Percentiles rank a stretch among this genome's conserved stretches.
Evolutionary conservation across 2,888 invertebrate species (phyloP).

Genomic region (Limnephilus marmoratus): DNA sequence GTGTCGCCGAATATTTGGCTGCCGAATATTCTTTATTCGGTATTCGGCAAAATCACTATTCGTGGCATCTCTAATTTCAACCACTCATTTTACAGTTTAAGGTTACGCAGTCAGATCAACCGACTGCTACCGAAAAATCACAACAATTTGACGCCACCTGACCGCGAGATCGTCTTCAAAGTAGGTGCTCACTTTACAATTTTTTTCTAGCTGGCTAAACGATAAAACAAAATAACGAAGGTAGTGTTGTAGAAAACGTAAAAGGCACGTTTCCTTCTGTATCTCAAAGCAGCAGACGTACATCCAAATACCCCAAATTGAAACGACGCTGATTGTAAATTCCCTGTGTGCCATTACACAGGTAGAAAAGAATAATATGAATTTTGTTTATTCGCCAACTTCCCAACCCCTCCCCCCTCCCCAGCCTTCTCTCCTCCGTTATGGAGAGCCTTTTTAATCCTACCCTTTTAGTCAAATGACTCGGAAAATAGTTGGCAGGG

Average conservation of each 20-base stretch:
- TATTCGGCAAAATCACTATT: no score
- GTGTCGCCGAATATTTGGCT: no score
- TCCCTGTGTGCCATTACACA: background rate
- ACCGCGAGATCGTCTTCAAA: no score
- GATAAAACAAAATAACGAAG: background rate
- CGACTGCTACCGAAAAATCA: no score
- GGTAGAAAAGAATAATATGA: background rate
- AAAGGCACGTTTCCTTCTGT: background rate
- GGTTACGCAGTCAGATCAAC: no score
- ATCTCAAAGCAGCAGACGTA: background rate
- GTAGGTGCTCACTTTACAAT: no score
- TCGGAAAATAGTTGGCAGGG: conserved; percentile 60
- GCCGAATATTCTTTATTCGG: no score
- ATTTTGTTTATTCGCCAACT: conserved; percentile 17
- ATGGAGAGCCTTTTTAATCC: conserved; percentile 58
- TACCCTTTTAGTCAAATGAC: conserved; percentile 64
- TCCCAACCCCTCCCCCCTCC: background rate
- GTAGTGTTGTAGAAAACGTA: background rate
- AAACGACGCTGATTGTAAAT: background rate
- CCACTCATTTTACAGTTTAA: no score
- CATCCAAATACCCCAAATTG: background rate
- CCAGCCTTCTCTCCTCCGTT: background rate
- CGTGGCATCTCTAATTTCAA: no score
- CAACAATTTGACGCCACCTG: no score
- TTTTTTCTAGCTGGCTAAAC: no score